Percentiles rank a stretch among this genome's conserved stretches.
Conservation (phyloP, 2,888 invertebrate species). For the Agapetus fuscipes region DNA sequence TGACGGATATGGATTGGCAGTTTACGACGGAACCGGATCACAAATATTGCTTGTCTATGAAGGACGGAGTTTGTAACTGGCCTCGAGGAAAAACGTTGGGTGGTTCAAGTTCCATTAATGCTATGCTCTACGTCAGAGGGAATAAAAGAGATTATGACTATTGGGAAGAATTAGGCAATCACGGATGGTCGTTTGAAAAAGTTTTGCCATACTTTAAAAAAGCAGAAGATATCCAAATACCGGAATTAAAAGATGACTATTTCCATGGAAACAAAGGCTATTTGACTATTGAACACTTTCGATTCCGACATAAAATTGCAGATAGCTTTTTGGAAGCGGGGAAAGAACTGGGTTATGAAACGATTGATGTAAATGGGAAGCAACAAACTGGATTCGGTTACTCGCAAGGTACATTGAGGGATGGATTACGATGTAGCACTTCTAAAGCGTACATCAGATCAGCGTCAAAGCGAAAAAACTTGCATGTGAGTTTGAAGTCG, state of each 20-base stretch:
- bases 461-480: slow-evolving; percentile 54
- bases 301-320: slow-evolving; percentile 58
- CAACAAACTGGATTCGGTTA: slow-evolving; percentile 70
- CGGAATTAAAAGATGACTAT: slow-evolving; percentile 43
- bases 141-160: slow-evolving; percentile 75
- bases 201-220: slow-evolving; percentile 71
- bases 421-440: slow-evolving; percentile 74
- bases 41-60: slow-evolving; percentile 58
- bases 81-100: slow-evolving; percentile 71
- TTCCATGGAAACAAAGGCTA: slow-evolving; percentile 67
- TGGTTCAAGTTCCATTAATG: slow-evolving; percentile 78
- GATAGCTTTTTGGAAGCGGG: slow-evolving; percentile 61
- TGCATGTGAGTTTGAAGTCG: slow-evolving; percentile 62
- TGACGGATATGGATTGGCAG: slow-evolving; percentile 71
- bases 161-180: slow-evolving; percentile 68
- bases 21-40: slow-evolving; percentile 66
- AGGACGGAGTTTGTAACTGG: slow-evolving; percentile 57
- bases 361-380: slow-evolving; percentile 65
- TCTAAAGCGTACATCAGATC: slow-evolving; percentile 74
- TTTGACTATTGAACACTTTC: slow-evolving; percentile 62
- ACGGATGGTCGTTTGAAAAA: slow-evolving; percentile 71
- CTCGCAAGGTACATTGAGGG: slow-evolving; percentile 65
- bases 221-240: slow-evolving; percentile 67
- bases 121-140: slow-evolving; percentile 82
- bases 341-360: slow-evolving; percentile 57